Base-by-base conservation (phyloP, 1,140 invertebrate genomes). In the Sinonovacula constricta region DNA sequence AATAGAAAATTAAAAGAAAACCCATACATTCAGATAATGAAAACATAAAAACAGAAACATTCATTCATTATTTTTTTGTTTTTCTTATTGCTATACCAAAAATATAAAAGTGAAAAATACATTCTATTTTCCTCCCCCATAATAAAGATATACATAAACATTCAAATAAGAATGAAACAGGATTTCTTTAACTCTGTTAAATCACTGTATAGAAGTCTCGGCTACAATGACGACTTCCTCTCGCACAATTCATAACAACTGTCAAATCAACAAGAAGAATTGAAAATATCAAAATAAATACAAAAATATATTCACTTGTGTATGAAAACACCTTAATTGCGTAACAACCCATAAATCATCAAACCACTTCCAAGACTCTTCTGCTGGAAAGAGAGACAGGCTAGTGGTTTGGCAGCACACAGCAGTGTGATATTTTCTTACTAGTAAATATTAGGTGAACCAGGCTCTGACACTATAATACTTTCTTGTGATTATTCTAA, bases 221-320 rank as follows among this genome's bases (percentile, higher is more conserved):
- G 39, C 18, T 45, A 45, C 18, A n/a, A n/a, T n/a, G n/a, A 45
- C 39, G 18, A 45, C 7, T 45, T 45, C 7, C 39, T 45, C 39
- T 18, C 7, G 7, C 39, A 45, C 7, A 10, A 45, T 45, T 45
- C 7, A 45, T 45, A 18, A 45, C 18, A 59, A 26, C 54, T 70
- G 53, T 36, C 56, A 70, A 70, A 70, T 70, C 56, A 70, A 56
- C 54, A 59, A 51, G 57, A 70, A 34, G 53, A 70, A 70, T 70
- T 56, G 59, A 74, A 74, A 74, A 74, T 62, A 62, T 74, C 70
- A 74, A 63, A 63, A 74, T 79, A 75, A 75, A 65, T 75, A 75
- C 51, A 63, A 75, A 75, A 75, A 65, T 65, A 75, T 63, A 65
- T 56, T 75, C 59, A 63, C 36, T 65, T 33, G 51, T 63, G 71